Conservation (phyloP, 2,113 vertebrate genomes). For the Empidonax alnorum region DNA sequence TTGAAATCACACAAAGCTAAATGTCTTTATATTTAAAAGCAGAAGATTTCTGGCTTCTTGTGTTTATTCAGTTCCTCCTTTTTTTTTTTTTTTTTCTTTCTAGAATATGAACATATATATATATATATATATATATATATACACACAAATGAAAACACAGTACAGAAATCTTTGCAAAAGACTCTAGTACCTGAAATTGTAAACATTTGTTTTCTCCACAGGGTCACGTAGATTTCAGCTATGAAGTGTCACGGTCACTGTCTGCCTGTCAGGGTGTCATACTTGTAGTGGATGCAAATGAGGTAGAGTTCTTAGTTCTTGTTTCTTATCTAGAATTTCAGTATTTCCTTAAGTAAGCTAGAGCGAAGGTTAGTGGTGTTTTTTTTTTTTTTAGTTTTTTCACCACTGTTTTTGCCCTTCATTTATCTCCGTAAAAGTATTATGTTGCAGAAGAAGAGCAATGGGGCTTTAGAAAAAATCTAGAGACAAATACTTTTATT, state of each 20-base stretch:
- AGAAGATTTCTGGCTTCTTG: neutral
- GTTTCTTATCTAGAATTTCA: neutral
- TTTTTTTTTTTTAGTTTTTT: neutral
- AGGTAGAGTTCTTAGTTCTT: slow-evolving; percentile 76
- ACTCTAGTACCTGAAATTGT: neutral
- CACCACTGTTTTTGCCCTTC: neutral
- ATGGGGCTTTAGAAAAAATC: neutral
- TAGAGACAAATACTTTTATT: neutral
- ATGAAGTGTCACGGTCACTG: slow-evolving; percentile 94
- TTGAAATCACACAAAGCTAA: neutral
- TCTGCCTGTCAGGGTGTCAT: slow-evolving; percentile 96
- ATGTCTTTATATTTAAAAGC: neutral
- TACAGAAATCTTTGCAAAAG: neutral
- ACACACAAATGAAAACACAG: neutral
- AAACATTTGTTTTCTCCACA: slow-evolving; percentile 54
- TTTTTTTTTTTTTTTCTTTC: neutral
- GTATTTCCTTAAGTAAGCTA: neutral
- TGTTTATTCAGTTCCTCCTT: neutral
- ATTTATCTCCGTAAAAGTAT: neutral
- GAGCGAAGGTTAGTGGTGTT: neutral
- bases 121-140: too few species aligned
- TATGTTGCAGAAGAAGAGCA: neutral
- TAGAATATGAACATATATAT: neutral
- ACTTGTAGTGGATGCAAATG: slow-evolving; percentile 95
- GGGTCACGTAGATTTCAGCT: slow-evolving; percentile 98